Base-by-base conservation (phyloP, 2,797 vertebrate genomes). In the Atherinosoma microstoma region DNA sequence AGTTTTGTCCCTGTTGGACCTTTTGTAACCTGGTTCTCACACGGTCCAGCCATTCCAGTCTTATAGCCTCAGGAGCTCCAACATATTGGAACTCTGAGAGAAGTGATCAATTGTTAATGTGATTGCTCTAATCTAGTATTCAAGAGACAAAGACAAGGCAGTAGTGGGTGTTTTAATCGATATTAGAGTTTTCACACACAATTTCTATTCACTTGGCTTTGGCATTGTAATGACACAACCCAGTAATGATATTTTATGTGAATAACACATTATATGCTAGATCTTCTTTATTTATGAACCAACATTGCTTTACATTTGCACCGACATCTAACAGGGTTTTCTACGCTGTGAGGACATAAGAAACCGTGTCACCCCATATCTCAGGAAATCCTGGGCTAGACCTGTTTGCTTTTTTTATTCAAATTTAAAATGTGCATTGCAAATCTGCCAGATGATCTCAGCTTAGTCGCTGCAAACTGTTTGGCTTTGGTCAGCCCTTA, bases 391-490 rank as follows among this genome's bases (percentile, higher is more conserved):
- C 71, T 27, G 56, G 67, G 71, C 68, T 59, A 29, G 59, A 83
- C 68, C 74, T 76, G 57, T 86, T 89, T 86, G 75, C 10, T 49
- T 76, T 84, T 87, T 89, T 88, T 73, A 90, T 94, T 94, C 87
- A 91, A 91, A 93, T 91, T 83, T 78, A 68, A 83, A 91, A 91
- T 89, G 87, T 92, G 90, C 88, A 88, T 90, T 89, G 90, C 86
- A 94, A 94, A 94, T 93, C 88, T 86, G 78, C 68, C 75, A 67
- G 87, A 91, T 91, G 86, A 93, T 93, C 86, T 85, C 73, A 74
- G 90, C 80, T 93, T 93, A 92, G 80, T 65, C 64, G 59, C 80
- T 84, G 83, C 56, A 66, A 89, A 86, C 80, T 79, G 57, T 83
- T 92, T 90, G 87, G 87, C 78, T 70, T 47, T 18, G 38, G 68